Evolutionary conservation across 1,140 invertebrate species (phyloP).

Genomic region (Thaumatotibia leucotreta): DNA sequence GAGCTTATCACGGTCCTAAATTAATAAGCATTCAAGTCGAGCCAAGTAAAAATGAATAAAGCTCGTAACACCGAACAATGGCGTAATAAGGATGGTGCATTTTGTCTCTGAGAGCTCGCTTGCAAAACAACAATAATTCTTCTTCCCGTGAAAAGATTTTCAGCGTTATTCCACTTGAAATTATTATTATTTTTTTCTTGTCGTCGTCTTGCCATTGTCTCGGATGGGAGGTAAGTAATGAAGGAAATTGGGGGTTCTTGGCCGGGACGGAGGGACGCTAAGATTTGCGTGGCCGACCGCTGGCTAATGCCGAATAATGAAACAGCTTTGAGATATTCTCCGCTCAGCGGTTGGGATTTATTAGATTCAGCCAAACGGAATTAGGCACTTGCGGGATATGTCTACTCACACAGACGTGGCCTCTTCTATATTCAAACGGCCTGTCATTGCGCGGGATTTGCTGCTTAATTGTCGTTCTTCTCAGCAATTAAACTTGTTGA

Average conservation of each 20-base stretch:
- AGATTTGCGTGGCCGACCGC: constrained; percentile 69
- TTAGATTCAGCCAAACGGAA: constrained; percentile 61
- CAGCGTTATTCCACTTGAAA: constrained; percentile 76
- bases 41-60: constrained; percentile 76
- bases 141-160: constrained; percentile 74
- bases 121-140: constrained; percentile 76
- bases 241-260: constrained; percentile 72
- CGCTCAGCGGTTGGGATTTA: constrained; percentile 56
- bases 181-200: constrained; percentile 74
- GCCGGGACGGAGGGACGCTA: constrained; percentile 48
- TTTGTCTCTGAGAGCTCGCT: constrained; percentile 72
- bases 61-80: constrained; percentile 72
- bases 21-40: constrained; percentile 76
- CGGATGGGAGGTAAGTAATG: constrained; percentile 72
- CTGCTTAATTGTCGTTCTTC: not conserved
- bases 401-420: constrained; percentile 1
- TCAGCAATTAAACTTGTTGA: not conserved
- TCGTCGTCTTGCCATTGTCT: constrained; percentile 74
- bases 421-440: not conserved
- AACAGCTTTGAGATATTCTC: constrained; percentile 64
- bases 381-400: constrained; percentile 37
- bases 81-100: constrained; percentile 73
- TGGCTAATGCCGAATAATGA: constrained; percentile 69
- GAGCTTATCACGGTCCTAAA: constrained; percentile 74
- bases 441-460: not conserved